These are phyloP conservation scores for Erebia ligea DNA, from an alignment of 2,888 invertebrate species.

Conservation along the genomic window DNA sequence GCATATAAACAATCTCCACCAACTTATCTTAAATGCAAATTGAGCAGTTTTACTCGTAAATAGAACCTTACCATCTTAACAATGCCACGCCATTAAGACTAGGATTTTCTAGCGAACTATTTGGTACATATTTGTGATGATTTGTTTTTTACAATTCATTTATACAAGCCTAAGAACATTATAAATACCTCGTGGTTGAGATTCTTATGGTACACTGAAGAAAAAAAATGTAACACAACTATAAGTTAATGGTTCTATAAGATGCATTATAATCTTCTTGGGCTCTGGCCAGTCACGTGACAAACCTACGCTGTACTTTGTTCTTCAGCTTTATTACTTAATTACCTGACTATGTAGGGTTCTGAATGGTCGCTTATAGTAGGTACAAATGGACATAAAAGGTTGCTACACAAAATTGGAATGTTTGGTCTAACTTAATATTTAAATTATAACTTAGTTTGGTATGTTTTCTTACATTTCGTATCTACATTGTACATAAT, in stretches of 20 bases:
- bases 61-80: conserved; percentile 5
- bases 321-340: too few relatives aligned
- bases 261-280: too few relatives aligned
- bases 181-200: conserved; percentile 13
- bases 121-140: conserved; percentile 13
- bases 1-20: not conserved
- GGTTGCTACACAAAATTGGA: conserved; percentile 9
- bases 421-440: conserved; percentile 15
- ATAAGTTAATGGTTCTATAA: too few relatives aligned
- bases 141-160: conserved; percentile 1
- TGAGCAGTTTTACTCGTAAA: conserved; percentile 11
- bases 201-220: conserved; percentile 7
- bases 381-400: conserved; percentile 9
- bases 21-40: conserved; percentile 12
- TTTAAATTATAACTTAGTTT: conserved; percentile 17
- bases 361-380: not conserved
- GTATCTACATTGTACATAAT: conserved; percentile 8
- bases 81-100: conserved; percentile 16
- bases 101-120: conserved; percentile 14
- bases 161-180: not conserved
- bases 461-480: conserved; percentile 14
- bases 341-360: not conserved
- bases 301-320: too few relatives aligned
- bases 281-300: too few relatives aligned
- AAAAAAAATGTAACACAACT: not conserved